These are phyloP conservation scores for Eulacestoma nigropectus DNA, from an alignment of 2,113 vertebrate genomes.

Conservation along the genomic window DNA sequence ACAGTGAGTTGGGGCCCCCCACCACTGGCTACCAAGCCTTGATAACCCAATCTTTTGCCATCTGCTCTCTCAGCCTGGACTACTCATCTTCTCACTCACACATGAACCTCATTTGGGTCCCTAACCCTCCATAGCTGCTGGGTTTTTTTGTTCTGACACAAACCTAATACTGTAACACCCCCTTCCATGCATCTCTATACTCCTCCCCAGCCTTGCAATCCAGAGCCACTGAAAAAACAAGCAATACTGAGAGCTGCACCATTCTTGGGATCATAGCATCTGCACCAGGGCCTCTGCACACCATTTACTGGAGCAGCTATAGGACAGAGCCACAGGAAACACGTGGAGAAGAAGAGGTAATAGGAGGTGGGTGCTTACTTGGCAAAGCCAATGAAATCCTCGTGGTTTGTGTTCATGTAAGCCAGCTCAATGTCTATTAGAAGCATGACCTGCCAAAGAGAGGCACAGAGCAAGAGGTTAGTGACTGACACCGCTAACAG, in stretches of 20 bases:
- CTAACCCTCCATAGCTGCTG: background rate
- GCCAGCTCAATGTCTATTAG: slow-evolving; percentile 96
- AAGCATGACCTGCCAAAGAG: slow-evolving; percentile 84
- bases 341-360: background rate
- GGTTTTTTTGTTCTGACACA: background rate
- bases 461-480: background rate
- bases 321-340: background rate
- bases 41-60: background rate
- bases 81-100: background rate
- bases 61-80: background rate
- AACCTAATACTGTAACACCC: background rate
- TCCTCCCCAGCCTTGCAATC: background rate
- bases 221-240: background rate
- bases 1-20: background rate
- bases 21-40: background rate
- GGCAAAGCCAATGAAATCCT: slow-evolving; percentile 98
- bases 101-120: background rate
- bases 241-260: background rate
- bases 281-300: background rate
- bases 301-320: background rate
- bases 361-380: slow-evolving; percentile 78
- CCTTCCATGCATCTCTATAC: background rate
- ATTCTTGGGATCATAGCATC: background rate
- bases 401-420: slow-evolving; percentile 99
- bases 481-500: background rate